Percentiles rank a stretch among this genome's conserved stretches.
These are phyloP conservation scores for Meriones unguiculatus DNA, from an alignment of 2,113 vertebrate species.

Conservation along the genomic window DNA sequence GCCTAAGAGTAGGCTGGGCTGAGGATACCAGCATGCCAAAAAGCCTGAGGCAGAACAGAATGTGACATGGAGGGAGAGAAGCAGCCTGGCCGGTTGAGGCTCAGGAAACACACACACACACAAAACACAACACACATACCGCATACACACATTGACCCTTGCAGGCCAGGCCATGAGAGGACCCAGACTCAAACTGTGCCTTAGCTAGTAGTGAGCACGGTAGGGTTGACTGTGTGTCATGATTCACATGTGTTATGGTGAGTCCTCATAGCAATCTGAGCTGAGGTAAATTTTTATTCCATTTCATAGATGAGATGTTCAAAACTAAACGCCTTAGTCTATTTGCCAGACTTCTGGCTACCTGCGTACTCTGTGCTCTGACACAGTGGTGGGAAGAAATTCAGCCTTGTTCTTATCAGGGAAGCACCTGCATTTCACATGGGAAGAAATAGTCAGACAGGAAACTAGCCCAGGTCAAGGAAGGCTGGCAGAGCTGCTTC, in stretches of 20 bases:
- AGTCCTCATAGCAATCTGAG: constrained; percentile 22
- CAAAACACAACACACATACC: neutral
- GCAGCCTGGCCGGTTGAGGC: neutral
- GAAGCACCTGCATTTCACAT: neutral
- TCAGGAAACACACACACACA: neutral
- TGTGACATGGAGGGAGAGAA: neutral
- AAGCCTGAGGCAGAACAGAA: constrained; percentile 32
- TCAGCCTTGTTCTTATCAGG: neutral
- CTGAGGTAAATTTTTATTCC: constrained; percentile 31
- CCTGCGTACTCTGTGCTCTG: neutral
- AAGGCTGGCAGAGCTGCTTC: neutral
- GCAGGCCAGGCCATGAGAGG: neutral
- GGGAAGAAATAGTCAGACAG: constrained; percentile 1
- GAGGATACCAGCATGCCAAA: neutral
- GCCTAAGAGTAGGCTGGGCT: neutral
- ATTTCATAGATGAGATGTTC: constrained; percentile 9
- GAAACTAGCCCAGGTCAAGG: neutral
- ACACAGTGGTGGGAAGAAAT: neutral
- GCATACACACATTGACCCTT: neutral
- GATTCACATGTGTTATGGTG: neutral
- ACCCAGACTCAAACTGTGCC: neutral
- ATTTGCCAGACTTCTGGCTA: neutral
- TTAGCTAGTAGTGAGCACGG: neutral
- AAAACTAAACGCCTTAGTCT: constrained; percentile 43
- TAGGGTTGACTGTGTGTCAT: neutral